Evolutionary conservation across 1,140 invertebrate species (phyloP).

Genomic region (Drosophila mojavensis): DNA sequence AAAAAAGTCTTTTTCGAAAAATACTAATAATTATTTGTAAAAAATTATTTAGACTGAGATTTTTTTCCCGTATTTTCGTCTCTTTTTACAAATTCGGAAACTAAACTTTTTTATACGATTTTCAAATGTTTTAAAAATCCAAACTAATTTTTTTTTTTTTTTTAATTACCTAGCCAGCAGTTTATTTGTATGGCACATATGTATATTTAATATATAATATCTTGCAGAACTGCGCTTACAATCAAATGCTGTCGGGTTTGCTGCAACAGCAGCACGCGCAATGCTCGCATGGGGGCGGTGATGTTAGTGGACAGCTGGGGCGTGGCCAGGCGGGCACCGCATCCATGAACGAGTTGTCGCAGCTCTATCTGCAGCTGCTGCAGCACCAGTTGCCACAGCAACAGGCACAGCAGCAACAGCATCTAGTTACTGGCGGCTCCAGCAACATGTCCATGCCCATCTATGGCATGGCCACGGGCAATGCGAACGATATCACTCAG

Average conservation of each 20-base stretch:
- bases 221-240: neutral
- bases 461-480: constrained; percentile 16
- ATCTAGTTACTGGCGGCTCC: constrained; percentile 1
- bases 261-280: neutral
- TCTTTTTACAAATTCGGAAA: too few relatives aligned
- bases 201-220: too few relatives aligned
- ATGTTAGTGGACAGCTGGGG: neutral
- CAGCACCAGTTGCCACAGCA: constrained; percentile 37
- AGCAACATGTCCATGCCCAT: constrained; percentile 31
- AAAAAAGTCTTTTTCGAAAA: too few relatives aligned
- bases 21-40: too few relatives aligned
- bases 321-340: neutral
- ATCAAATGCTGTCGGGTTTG: neutral
- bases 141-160: too few relatives aligned
- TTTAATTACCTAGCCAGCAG: too few relatives aligned
- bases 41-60: too few relatives aligned
- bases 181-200: too few relatives aligned
- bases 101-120: too few relatives aligned
- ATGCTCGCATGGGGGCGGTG: neutral
- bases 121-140: too few relatives aligned
- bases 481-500: constrained; percentile 43
- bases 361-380: constrained; percentile 29
- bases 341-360: constrained; percentile 21
- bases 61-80: too few relatives aligned
- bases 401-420: constrained; percentile 28